Conservation (phyloP, 2,113 vertebrate species). For the Vulpes lagopus region DNA sequence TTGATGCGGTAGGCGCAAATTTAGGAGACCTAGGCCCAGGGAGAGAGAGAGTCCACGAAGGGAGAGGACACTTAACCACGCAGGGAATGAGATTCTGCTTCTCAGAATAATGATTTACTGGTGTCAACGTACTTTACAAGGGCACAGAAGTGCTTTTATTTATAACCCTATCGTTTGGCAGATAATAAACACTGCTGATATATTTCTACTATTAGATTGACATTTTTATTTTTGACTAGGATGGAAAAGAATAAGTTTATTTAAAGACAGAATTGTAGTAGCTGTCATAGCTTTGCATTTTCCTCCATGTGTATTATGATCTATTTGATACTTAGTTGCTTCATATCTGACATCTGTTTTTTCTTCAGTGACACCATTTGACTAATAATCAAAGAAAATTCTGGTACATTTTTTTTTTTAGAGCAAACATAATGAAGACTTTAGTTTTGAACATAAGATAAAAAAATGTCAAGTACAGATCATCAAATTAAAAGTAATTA, state of each 20-base stretch:
- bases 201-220: conserved; percentile 75
- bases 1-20: not conserved
- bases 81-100: conserved; percentile 61
- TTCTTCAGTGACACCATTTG: conserved; percentile 80
- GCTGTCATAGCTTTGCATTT: conserved; percentile 73
- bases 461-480: conserved; percentile 56
- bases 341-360: conserved; percentile 81
- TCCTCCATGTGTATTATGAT: conserved; percentile 66
- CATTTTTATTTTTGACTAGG: conserved; percentile 57
- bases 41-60: no score
- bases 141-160: conserved; percentile 78
- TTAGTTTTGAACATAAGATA: conserved; percentile 64
- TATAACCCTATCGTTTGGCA: conserved; percentile 76
- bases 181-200: conserved; percentile 76
- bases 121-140: conserved; percentile 70
- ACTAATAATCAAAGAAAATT: conserved; percentile 80
- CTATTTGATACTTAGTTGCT: conserved; percentile 78
- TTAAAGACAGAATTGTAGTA: conserved; percentile 79
- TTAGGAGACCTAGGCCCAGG: not conserved
- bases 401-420: conserved; percentile 61
- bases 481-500: conserved; percentile 56
- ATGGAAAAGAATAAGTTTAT: conserved; percentile 79
- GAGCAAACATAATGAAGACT: conserved; percentile 52
- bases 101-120: conserved; percentile 26
- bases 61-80: conserved; percentile 5